Conservation (phyloP, 1,140 invertebrate genomes). For the Plutomurus gul region DNA sequence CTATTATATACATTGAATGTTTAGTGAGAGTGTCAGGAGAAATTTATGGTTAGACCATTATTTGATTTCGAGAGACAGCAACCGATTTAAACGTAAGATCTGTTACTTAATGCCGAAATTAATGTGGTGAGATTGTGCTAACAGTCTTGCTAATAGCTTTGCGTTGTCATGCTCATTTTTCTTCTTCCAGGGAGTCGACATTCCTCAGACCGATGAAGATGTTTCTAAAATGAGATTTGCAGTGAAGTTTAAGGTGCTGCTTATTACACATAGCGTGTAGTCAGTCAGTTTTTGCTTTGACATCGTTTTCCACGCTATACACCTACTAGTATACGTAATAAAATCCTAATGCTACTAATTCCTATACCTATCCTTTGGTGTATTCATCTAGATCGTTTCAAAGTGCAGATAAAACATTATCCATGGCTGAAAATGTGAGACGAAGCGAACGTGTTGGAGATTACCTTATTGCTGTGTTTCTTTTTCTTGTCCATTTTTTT, state of each 20-base stretch:
- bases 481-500: too few species aligned
- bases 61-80: neutral
- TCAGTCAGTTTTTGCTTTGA: neutral
- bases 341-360: too few species aligned
- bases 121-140: conserved; percentile 5
- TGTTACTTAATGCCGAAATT: neutral
- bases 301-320: too few species aligned
- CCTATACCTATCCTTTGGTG: too few species aligned
- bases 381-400: too few species aligned
- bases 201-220: neutral
- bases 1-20: neutral
- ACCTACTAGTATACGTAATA: too few species aligned
- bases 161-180: conserved; percentile 5
- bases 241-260: neutral
- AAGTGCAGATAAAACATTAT: too few species aligned
- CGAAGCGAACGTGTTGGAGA: too few species aligned
- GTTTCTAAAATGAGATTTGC: neutral
- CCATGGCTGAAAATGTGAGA: too few species aligned
- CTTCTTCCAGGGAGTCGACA: neutral
- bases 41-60: conserved; percentile 12
- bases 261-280: neutral
- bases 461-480: too few species aligned
- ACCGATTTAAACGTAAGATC: neutral
- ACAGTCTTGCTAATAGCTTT: conserved; percentile 1
- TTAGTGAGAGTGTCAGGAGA: neutral